These are phyloP conservation scores for Marasmarcha lunaedactyla DNA, from an alignment of 2,888 invertebrate genomes.

Conservation along the genomic window DNA sequence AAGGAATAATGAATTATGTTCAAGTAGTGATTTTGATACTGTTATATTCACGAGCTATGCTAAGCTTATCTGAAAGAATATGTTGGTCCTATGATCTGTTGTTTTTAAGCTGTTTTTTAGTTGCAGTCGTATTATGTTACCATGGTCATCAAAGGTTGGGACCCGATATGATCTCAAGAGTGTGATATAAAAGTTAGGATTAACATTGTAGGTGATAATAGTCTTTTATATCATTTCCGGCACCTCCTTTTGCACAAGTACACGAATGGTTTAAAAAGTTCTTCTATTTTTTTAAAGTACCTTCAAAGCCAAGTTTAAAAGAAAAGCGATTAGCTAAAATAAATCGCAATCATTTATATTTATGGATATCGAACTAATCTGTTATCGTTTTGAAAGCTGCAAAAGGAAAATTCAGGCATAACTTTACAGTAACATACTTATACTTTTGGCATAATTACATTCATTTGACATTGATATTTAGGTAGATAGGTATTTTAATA, in stretches of 20 bases:
- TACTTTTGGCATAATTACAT: no score
- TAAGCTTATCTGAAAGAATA: neutral
- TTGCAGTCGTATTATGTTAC: slow-evolving; percentile 12
- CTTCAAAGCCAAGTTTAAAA: no score
- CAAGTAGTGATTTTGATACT: slow-evolving; percentile 24
- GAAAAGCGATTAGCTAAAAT: no score
- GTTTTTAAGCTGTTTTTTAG: neutral
- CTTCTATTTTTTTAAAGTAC: no score
- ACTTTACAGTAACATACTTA: no score
- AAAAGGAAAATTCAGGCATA: no score
- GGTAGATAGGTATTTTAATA: slow-evolving; percentile 53
- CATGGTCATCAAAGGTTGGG: slow-evolving; percentile 49
- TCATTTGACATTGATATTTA: neutral
- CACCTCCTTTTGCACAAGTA: no score
- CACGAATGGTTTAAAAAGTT: no score
- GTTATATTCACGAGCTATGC: slow-evolving; percentile 17
- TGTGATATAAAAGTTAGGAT: slow-evolving; percentile 35
- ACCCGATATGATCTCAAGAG: slow-evolving; percentile 36
- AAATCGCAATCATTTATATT: no score
- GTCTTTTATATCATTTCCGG: no score
- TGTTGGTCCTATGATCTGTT: neutral
- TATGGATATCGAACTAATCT: no score
- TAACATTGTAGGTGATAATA: slow-evolving; percentile 8
- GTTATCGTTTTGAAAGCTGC: no score
- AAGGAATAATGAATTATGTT: slow-evolving; percentile 16